These are phyloP conservation scores for Apotomis turbidana DNA, from an alignment of 2,888 invertebrate genomes.

Conservation along the genomic window DNA sequence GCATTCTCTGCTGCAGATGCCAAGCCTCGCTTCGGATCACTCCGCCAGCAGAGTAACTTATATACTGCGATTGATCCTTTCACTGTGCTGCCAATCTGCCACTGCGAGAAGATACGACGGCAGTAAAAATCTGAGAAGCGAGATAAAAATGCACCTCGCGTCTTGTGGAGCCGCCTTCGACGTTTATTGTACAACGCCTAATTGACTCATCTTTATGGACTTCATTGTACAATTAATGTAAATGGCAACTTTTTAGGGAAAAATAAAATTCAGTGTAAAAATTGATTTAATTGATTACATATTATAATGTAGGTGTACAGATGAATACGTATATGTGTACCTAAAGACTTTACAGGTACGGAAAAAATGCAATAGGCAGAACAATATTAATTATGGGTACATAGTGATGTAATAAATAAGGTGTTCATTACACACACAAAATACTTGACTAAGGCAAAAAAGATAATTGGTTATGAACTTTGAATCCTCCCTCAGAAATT, in stretches of 20 bases:
- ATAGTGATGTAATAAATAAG: too few relatives aligned
- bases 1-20: too few relatives aligned
- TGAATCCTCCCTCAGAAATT: too few relatives aligned
- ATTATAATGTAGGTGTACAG: too few relatives aligned
- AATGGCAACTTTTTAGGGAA: neutral
- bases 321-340: too few relatives aligned
- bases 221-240: constrained; percentile 28
- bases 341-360: too few relatives aligned
- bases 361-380: too few relatives aligned
- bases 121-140: constrained; percentile 27
- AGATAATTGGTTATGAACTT: too few relatives aligned
- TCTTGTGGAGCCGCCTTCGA: constrained; percentile 19
- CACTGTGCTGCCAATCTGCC: neutral
- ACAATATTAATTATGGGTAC: too few relatives aligned
- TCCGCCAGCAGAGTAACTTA: neutral
- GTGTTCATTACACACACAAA: too few relatives aligned
- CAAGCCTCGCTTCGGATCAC: neutral
- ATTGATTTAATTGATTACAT: too few relatives aligned
- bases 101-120: constrained; percentile 13
- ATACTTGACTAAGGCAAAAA: too few relatives aligned
- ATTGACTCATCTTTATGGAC: constrained; percentile 37
- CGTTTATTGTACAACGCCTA: constrained; percentile 26
- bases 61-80: neutral
- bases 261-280: neutral
- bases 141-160: constrained; percentile 27